Evolutionary conservation across 2,888 invertebrate genomes (phyloP).

Genomic region (Metellina segmentata): DNA sequence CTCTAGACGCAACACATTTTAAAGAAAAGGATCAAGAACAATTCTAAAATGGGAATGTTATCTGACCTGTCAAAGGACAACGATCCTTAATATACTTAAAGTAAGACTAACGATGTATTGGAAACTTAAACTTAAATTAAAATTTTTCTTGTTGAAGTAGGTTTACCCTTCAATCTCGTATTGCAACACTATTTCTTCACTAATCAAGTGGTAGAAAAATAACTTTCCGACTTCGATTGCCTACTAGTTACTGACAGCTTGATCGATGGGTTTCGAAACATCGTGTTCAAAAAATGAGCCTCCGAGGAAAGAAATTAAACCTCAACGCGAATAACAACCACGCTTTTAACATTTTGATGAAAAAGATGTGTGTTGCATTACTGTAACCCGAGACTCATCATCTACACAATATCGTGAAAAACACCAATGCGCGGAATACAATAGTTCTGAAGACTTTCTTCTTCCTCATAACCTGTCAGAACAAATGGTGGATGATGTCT

Average conservation of each 20-base stretch:
- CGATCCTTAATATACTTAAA: no score
- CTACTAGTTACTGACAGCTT: not conserved
- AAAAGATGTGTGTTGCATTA: not conserved
- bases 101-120: no score
- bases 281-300: not conserved
- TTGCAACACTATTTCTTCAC: no score
- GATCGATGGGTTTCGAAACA: not conserved
- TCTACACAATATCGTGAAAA: not conserved
- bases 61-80: no score
- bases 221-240: not conserved
- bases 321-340: not conserved
- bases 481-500: slow-evolving; percentile 42
- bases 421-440: not conserved
- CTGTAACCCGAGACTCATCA: not conserved
- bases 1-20: no score
- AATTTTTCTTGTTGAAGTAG: no score
- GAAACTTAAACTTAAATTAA: no score
- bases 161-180: no score
- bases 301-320: not conserved
- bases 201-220: not conserved
- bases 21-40: no score
- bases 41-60: no score
- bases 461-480: slow-evolving; percentile 26
- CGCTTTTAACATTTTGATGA: not conserved
- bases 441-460: not conserved